These are phyloP conservation scores for Halcyon leucocephala DNA, from an alignment of 2,797 vertebrate species.

Conservation along the genomic window DNA sequence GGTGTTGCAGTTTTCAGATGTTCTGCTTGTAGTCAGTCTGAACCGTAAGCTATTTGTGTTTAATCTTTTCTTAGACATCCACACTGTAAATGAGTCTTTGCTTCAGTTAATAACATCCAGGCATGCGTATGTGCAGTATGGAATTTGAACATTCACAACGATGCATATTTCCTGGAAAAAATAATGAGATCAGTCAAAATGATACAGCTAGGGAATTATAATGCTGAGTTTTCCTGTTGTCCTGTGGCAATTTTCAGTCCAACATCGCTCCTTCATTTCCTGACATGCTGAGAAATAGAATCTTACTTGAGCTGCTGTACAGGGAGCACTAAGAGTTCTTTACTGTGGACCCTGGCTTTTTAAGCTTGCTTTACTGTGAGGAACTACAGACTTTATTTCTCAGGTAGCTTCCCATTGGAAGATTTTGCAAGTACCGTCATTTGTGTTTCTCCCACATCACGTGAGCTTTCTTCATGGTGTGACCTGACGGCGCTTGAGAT, in stretches of 20 bases:
- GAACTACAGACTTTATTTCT: conserved; percentile 2
- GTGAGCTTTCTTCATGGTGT: conserved; percentile 89
- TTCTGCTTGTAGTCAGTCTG: neutral
- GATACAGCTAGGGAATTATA: neutral
- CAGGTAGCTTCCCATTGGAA: conserved; percentile 72
- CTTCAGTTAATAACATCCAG: neutral
- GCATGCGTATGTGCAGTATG: neutral
- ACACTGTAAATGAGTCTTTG: neutral
- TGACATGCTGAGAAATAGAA: neutral
- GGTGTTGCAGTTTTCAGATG: neutral
- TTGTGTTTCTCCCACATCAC: conserved; percentile 80
- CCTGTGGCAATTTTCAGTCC: neutral
- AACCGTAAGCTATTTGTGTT: neutral
- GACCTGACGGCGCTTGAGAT: conserved; percentile 90
- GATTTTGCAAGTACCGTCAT: conserved; percentile 73
- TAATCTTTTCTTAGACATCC: neutral
- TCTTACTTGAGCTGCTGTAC: neutral
- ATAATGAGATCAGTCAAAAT: neutral
- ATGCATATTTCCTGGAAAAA: neutral
- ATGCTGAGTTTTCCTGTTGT: conserved; percentile 4
- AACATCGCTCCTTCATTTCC: neutral
- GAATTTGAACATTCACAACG: neutral
- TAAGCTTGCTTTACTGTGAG: neutral
- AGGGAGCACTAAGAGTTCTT: neutral
- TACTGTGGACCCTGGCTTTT: neutral